These are phyloP conservation scores for Vimba vimba DNA, from an alignment of 2,113 vertebrate species.

Conservation along the genomic window DNA sequence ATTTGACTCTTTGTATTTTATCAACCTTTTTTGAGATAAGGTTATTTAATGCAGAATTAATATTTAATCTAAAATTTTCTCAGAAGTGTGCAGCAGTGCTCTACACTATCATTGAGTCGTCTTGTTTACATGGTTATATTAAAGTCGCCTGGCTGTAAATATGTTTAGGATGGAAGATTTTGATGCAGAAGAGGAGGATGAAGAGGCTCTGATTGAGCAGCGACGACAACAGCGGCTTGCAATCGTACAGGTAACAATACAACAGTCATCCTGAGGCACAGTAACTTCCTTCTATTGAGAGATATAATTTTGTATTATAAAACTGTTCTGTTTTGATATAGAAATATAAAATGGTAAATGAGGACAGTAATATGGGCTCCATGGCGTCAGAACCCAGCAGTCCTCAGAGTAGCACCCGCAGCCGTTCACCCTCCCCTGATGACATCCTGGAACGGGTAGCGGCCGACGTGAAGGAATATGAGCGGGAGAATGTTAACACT, in stretches of 20 bases:
- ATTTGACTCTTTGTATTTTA: no score
- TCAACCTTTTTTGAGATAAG: no score
- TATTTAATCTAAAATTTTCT: no score
- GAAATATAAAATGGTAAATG: constrained; percentile 92
- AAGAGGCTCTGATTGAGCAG: constrained; percentile 88
- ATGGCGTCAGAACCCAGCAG: constrained; percentile 91
- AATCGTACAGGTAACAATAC: constrained; percentile 87
- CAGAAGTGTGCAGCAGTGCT: no score
- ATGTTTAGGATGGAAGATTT: constrained; percentile 83
- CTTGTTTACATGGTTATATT: neutral
- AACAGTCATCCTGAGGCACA: neutral
- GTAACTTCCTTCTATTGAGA: neutral
- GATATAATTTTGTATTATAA: neutral
- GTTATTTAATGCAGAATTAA: no score
- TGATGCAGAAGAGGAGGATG: constrained; percentile 89
- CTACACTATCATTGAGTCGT: neutral
- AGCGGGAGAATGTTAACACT: constrained; percentile 93
- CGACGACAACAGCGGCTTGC: constrained; percentile 89
- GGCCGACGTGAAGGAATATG: constrained; percentile 96
- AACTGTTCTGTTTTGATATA: constrained; percentile 53
- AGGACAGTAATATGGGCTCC: constrained; percentile 86
- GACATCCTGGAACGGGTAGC: constrained; percentile 95
- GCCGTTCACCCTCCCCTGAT: constrained; percentile 93
- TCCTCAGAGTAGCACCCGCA: constrained; percentile 92
- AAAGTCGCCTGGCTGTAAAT: neutral